These are phyloP conservation scores for Sminthurides aquaticus DNA, from an alignment of 2,888 invertebrate species.

Conservation along the genomic window DNA sequence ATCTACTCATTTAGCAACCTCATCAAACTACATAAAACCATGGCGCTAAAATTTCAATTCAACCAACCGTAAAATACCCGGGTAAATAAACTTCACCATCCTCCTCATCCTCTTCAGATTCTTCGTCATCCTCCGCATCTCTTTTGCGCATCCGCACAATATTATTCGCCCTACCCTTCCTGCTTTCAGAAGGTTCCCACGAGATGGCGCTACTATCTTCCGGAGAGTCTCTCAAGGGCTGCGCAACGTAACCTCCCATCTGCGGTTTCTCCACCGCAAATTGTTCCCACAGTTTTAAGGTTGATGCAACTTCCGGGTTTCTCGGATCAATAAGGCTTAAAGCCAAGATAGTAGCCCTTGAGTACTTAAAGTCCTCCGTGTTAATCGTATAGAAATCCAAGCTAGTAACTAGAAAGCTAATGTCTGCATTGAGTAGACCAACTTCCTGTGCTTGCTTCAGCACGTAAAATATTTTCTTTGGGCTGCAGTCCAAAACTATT, in stretches of 20 bases:
- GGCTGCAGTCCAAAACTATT: slow-evolving; percentile 81
- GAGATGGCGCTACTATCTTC: background rate
- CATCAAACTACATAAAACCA: background rate
- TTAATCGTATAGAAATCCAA: slow-evolving; percentile 84
- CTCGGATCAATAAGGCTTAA: slow-evolving; percentile 80
- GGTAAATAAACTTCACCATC: background rate
- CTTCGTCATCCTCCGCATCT: background rate
- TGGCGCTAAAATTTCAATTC: background rate
- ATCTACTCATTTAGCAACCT: background rate
- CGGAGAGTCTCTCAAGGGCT: too few relatives aligned
- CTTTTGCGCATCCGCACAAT: background rate
- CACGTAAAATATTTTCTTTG: slow-evolving; percentile 74
- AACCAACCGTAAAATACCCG: slow-evolving; percentile 8
- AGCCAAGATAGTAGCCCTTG: slow-evolving; percentile 90
- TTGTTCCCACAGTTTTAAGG: slow-evolving; percentile 56
- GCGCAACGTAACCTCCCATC: background rate
- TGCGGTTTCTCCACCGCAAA: background rate
- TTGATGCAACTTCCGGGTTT: slow-evolving; percentile 66
- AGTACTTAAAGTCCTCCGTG: slow-evolving; percentile 86
- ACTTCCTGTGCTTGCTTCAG: slow-evolving; percentile 89
- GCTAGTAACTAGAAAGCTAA: slow-evolving; percentile 86
- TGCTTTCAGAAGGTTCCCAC: background rate
- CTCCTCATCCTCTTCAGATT: background rate
- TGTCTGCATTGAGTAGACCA: slow-evolving; percentile 92
- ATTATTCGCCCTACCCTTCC: too few relatives aligned